Conservation (phyloP, 35 echinoderm and acorn worm species). For the Stichopus chloronotus region DNA sequence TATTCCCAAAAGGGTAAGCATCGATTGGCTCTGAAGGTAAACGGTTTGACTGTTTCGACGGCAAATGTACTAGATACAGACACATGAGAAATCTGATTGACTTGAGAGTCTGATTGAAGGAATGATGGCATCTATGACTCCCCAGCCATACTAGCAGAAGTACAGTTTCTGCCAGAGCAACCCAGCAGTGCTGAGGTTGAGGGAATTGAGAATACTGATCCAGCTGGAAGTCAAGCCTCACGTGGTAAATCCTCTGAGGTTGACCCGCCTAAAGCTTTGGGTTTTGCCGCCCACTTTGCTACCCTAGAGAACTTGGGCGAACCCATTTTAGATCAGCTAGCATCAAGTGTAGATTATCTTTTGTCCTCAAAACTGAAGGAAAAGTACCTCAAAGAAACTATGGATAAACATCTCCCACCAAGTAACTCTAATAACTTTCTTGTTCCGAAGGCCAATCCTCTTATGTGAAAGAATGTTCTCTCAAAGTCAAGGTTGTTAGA, state of each 20-base stretch:
- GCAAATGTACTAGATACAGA: not conserved
- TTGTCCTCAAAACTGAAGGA: slow-evolving; percentile 42
- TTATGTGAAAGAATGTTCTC: slow-evolving; percentile 49
- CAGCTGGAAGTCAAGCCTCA: not conserved
- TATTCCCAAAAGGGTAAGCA: slow-evolving; percentile 4
- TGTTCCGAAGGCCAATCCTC: slow-evolving; percentile 57
- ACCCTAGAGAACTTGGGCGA: not conserved
- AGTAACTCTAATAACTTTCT: slow-evolving; percentile 19
- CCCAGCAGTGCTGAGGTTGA: not conserved
- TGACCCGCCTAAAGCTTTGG: not conserved
- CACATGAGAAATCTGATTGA: not conserved
- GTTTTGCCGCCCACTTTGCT: slow-evolving; percentile 8
- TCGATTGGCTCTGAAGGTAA: not conserved
- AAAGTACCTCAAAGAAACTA: slow-evolving; percentile 52
- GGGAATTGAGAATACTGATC: not conserved
- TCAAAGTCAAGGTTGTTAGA: slow-evolving; percentile 28
- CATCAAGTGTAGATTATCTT: not conserved
- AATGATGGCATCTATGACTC: not conserved
- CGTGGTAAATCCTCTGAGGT: not conserved
- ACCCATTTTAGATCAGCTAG: not conserved
- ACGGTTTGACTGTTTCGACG: slow-evolving; percentile 1
- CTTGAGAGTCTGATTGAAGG: slow-evolving; percentile 30
- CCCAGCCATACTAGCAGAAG: not conserved
- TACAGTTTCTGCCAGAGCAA: not conserved
- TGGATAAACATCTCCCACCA: slow-evolving; percentile 15